A percentile compares a stretch with the other conserved stretches of the same genome.
phyloP scores from a whole-genome alignment of 2,113 vertebrate genomes.

The Amphilophus citrinellus region DNA sequence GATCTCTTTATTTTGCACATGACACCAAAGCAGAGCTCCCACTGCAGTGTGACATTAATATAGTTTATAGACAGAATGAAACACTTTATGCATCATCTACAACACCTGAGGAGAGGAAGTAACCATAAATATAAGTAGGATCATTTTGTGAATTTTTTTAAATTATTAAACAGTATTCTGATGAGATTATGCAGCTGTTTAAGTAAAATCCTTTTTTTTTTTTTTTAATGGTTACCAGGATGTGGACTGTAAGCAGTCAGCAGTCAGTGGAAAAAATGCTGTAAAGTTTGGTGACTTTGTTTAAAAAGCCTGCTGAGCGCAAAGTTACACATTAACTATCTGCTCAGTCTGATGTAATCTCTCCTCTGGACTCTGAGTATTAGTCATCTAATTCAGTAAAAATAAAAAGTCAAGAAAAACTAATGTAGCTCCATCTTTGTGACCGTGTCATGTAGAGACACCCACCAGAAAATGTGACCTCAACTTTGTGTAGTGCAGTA shows the following conservation, averaged over 20 bases:
- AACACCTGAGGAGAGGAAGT: fast-evolving
- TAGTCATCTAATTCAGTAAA: background rate
- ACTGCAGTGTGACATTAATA: background rate
- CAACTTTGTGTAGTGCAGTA: no score
- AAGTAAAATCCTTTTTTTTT: no score
- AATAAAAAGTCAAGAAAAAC: background rate
- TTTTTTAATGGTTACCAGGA: background rate
- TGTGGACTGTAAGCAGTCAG: background rate
- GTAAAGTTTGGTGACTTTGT: no score
- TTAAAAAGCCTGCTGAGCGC: no score
- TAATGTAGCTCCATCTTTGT: no score
- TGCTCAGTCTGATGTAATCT: fast-evolving
- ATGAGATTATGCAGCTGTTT: no score
- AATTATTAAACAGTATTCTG: no score
- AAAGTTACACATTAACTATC: fast-evolving
- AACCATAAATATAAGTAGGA: background rate
- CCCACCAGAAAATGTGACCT: background rate
- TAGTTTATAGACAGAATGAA: background rate
- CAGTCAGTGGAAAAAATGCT: background rate
- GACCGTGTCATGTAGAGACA: background rate
- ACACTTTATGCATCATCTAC: no score
- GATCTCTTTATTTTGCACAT: background rate
- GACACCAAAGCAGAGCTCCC: background rate
- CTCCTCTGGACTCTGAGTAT: background rate
- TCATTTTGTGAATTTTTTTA: background rate